Conservation (phyloP, 2,113 vertebrate genomes). For the Galeopterus variegatus region DNA sequence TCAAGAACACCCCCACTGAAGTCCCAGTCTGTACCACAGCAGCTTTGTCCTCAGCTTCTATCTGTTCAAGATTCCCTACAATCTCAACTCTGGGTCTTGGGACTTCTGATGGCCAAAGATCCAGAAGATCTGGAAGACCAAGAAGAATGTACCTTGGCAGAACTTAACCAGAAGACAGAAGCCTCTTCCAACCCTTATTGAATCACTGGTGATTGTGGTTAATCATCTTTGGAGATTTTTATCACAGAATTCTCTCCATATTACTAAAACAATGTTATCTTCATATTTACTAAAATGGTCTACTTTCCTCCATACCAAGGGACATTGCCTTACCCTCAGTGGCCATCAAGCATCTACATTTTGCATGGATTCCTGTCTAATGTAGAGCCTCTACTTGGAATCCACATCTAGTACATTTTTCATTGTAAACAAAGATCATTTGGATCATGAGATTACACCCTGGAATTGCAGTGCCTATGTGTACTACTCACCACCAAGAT, state of each 20-base stretch:
- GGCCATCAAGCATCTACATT: not conserved
- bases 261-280: constrained; percentile 51
- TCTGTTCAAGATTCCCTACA: not conserved
- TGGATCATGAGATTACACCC: not conserved
- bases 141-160: constrained; percentile 71
- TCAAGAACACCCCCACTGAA: not conserved
- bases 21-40: not conserved
- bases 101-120: not conserved
- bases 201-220: constrained; percentile 46
- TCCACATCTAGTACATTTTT: constrained; percentile 5
- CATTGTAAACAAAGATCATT: constrained; percentile 1
- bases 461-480: constrained; percentile 8
- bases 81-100: not conserved
- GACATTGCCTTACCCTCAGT: not conserved
- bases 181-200: not conserved
- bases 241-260: constrained; percentile 19
- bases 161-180: constrained; percentile 36
- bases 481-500: not conserved
- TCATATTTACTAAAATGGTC: constrained; percentile 35
- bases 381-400: not conserved
- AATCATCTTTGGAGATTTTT: constrained; percentile 54
- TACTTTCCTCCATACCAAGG: not conserved
- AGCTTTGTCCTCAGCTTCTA: not conserved
- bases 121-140: not conserved
- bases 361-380: constrained; percentile 30